Evolutionary conservation across 2,888 invertebrate genomes (phyloP).

Genomic region (Ophraella communa): DNA sequence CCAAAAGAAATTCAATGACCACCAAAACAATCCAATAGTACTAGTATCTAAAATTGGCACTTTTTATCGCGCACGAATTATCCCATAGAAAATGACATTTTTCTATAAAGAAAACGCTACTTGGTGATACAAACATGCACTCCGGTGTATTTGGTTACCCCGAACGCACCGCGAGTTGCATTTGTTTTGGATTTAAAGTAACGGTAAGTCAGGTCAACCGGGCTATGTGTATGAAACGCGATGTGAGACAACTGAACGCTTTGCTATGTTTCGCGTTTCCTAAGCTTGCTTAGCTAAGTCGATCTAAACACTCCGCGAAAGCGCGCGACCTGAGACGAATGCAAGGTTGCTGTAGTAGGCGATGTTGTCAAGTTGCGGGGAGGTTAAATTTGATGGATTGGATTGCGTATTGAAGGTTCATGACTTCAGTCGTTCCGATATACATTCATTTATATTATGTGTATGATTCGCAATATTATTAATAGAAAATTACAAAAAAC

Average conservation of each 20-base stretch:
- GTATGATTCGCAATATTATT: too few species aligned
- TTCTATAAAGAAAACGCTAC: neutral
- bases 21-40: slow-evolving; percentile 4
- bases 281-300: slow-evolving; percentile 53
- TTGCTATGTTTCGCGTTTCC: slow-evolving; percentile 35
- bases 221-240: slow-evolving; percentile 30
- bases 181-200: slow-evolving; percentile 37
- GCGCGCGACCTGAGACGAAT: slow-evolving; percentile 50
- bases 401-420: slow-evolving; percentile 12
- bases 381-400: slow-evolving; percentile 8
- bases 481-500: neutral
- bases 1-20: neutral
- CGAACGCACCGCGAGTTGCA: slow-evolving; percentile 28
- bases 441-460: neutral
- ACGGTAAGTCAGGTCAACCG: slow-evolving; percentile 31
- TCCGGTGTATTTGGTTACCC: neutral
- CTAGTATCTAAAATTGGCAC: neutral
- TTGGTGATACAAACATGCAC: neutral
- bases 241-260: slow-evolving; percentile 39
- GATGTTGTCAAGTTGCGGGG: slow-evolving; percentile 13
- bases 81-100: neutral
- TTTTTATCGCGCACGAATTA: neutral
- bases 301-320: slow-evolving; percentile 52
- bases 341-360: slow-evolving; percentile 49
- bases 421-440: slow-evolving; percentile 16